Evolutionary conservation across 2,888 invertebrate genomes (phyloP).

Genomic region (Campoplex nolae): DNA sequence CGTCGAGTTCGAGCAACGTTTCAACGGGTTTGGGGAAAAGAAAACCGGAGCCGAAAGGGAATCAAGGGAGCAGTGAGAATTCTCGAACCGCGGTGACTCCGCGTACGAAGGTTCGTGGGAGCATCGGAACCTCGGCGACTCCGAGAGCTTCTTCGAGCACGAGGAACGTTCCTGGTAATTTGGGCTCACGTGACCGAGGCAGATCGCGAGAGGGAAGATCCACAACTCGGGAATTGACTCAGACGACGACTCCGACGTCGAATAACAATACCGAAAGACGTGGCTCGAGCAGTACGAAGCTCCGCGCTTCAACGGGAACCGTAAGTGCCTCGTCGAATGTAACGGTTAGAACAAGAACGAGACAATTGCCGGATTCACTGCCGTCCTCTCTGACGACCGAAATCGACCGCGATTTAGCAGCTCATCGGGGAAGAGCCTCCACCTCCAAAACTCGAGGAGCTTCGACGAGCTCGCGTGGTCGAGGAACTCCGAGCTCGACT

Average conservation of each 20-base stretch:
- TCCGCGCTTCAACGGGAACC: constrained; percentile 21
- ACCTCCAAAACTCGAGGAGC: constrained; percentile 73
- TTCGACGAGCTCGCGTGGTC: constrained; percentile 67
- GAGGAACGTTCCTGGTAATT: constrained; percentile 80
- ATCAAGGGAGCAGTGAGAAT: constrained; percentile 11
- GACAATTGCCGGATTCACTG: constrained; percentile 79
- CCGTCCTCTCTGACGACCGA: constrained; percentile 82
- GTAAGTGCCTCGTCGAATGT: constrained; percentile 66
- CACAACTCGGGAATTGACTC: constrained; percentile 84
- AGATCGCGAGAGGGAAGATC: constrained; percentile 87
- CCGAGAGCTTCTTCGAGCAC: constrained; percentile 47
- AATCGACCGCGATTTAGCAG: constrained; percentile 80
- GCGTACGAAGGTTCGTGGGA: constrained; percentile 85
- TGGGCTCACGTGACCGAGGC: constrained; percentile 87
- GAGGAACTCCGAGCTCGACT: constrained; percentile 77
- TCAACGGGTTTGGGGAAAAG: constrained; percentile 45
- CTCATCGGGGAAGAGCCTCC: constrained; percentile 76
- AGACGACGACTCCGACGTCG: constrained; percentile 70
- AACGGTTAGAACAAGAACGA: constrained; percentile 83
- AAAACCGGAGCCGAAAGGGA: constrained; percentile 35
- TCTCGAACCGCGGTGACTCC: constrained; percentile 81
- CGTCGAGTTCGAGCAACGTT: constrained; percentile 57
- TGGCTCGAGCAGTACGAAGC: constrained; percentile 44
- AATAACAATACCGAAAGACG: constrained; percentile 54
- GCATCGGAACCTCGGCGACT: constrained; percentile 66